Evolutionary conservation across 2,113 vertebrate genomes (phyloP).

Genomic region (Menidia beryllina): DNA sequence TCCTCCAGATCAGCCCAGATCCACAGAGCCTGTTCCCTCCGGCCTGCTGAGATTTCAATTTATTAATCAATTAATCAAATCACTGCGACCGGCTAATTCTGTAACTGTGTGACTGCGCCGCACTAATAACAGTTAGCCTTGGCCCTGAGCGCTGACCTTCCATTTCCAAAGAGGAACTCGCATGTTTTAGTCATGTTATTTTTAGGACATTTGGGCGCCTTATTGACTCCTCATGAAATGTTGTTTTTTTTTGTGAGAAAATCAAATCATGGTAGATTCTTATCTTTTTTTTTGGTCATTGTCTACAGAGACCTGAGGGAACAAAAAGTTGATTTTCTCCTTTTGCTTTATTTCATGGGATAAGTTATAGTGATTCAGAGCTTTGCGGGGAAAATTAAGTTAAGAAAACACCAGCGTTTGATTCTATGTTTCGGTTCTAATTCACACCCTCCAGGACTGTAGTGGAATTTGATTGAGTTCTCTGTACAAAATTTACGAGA

Average conservation of each 20-base stretch:
- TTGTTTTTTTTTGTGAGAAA: slow-evolving; percentile 33
- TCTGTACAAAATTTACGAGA: slow-evolving; percentile 22
- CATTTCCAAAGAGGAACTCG: slow-evolving; percentile 35
- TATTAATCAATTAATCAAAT: slow-evolving; percentile 64
- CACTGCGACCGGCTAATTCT: slow-evolving; percentile 5
- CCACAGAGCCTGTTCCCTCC: slow-evolving; percentile 8
- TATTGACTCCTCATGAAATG: slow-evolving; percentile 10
- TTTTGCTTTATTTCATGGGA: not conserved
- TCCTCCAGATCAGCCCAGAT: slow-evolving; percentile 18
- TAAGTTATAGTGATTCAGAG: slow-evolving; percentile 39
- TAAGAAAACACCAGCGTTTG: slow-evolving; percentile 26
- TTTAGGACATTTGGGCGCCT: slow-evolving; percentile 8
- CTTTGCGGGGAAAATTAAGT: slow-evolving; percentile 7
- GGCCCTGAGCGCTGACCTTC: slow-evolving; percentile 45
- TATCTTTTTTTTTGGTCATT: not conserved
- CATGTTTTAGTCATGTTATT: slow-evolving; percentile 34
- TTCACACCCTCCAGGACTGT: slow-evolving; percentile 30
- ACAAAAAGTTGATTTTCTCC: too few relatives aligned
- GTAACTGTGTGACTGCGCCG: slow-evolving; percentile 56
- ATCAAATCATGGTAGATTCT: slow-evolving; percentile 14
- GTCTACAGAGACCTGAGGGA: not conserved
- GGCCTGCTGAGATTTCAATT: slow-evolving; percentile 42
- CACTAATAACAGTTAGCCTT: slow-evolving; percentile 60
- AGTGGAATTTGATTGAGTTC: slow-evolving; percentile 50
- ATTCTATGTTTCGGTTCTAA: slow-evolving; percentile 38